Conservation (phyloP, 1,140 invertebrate species). For the Leptopilina clavipes region DNA sequence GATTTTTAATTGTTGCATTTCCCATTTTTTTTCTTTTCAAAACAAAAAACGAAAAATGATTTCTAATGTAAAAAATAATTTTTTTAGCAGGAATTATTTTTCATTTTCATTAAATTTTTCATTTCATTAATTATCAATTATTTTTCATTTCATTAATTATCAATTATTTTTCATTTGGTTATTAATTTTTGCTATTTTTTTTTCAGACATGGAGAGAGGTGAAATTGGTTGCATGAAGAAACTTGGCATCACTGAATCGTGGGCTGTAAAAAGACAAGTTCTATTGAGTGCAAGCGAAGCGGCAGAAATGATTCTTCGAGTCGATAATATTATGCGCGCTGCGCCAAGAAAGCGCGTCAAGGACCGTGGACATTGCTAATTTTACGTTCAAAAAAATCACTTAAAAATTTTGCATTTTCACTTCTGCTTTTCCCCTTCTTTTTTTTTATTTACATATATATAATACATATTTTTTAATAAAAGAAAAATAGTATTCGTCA, state of each 20-base stretch:
- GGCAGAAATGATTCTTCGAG: conserved; percentile 98
- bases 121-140: no score
- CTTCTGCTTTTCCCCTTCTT: conserved; percentile 14
- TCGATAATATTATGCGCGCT: conserved; percentile 97
- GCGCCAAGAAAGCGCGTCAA: conserved; percentile 93
- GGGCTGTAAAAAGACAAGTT: conserved; percentile 96
- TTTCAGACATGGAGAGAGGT: conserved; percentile 90
- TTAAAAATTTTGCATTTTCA: conserved; percentile 12
- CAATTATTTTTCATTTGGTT: neutral
- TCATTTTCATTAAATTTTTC: no score
- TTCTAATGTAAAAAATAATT: no score
- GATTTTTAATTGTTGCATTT: no score
- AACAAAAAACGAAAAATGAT: no score
- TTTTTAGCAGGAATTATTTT: no score
- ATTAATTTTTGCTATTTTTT: no score
- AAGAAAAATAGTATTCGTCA: no score
- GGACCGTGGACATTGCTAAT: conserved; percentile 91
- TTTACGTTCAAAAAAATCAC: neutral
- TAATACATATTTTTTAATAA: no score
- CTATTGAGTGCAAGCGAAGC: conserved; percentile 96
- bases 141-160: no score
- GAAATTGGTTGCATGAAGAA: conserved; percentile 90
- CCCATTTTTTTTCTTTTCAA: no score
- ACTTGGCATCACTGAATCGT: conserved; percentile 97
- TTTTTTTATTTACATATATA: no score